phyloP scores from a whole-genome alignment of 1,140 invertebrate species.

The Parasteatoda tepidariorum region DNA sequence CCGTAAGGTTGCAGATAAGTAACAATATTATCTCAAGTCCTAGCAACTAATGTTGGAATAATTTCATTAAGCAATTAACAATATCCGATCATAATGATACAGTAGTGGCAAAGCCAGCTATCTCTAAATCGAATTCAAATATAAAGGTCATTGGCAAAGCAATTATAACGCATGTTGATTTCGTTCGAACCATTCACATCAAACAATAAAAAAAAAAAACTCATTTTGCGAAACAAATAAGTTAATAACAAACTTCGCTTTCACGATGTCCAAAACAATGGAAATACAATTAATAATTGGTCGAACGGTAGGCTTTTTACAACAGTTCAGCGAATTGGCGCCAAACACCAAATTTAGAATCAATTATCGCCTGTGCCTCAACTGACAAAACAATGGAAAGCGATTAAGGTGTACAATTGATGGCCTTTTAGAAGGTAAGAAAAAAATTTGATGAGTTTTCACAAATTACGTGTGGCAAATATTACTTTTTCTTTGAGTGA shows the following conservation, averaged over 20 bases:
- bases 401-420: constrained; percentile 38
- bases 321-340: not conserved
- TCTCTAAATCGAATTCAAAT: not conserved
- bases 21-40: no score
- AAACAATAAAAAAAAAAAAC: not conserved
- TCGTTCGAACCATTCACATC: not conserved
- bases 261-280: not conserved
- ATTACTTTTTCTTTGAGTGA: not conserved
- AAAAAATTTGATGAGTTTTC: not conserved
- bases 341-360: constrained; percentile 34
- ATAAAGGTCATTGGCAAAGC: not conserved
- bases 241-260: not conserved
- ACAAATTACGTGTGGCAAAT: constrained; percentile 24
- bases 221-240: not conserved
- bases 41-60: no score
- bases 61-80: no score
- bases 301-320: not conserved
- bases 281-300: constrained; percentile 12
- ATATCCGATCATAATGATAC: no score
- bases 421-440: not conserved
- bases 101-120: no score
- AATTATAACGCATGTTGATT: not conserved
- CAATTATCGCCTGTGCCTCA: constrained; percentile 9
- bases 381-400: constrained; percentile 35
- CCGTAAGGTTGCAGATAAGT: no score